Base-by-base conservation (phyloP, 1,140 invertebrate genomes). In the Drosophila nannoptera region DNA sequence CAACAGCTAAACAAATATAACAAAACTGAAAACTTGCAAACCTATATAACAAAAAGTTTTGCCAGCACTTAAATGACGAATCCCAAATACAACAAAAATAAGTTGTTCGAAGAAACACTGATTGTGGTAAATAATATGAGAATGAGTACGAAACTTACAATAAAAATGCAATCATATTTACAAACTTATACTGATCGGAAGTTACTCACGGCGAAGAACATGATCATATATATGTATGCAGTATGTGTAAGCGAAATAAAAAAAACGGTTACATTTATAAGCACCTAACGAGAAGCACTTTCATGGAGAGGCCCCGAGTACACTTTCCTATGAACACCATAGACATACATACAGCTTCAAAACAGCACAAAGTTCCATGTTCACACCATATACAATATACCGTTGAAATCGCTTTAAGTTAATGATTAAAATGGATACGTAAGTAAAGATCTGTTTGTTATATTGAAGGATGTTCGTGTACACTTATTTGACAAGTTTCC, bases 101-200 rank as follows among this genome's bases (percentile, higher is more conserved):
- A 68, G 58, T 69, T 53, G 58, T 48, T 22, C 22, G 22, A 42
- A 42, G 35, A 7, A 55, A 43, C 40, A 52, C 32, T 35, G 36
- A 12, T 48, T 5, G 55, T 42, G 43, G 22, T 3, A 22, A 22
- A 22, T 22, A 29, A 45, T 50, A 32, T 70, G 73, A 50, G 58
- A 66, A 73, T 55, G 43, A 64, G 58, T 54, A 76, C 48, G 38
- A 64, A 60, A 35, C 46, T 46, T 75, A 78, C 75, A 84, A 83
- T 73, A 78, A 76, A 73, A 83, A 67, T 76, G 73, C 80, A 83
- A 83, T 83, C 80, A 83, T 76, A 65, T 76, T 84, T 78, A 81
- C 60, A 77, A 59, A 65, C 45, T 50, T 59, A 83, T 45, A 78
- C 46, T 66, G 73, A 83, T 76, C 72, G 71, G 61, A 54, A 42